A percentile compares a stretch with the other conserved stretches of the same genome.
Conservation (phyloP, 2,797 vertebrate species). For the Mus minutoides region DNA sequence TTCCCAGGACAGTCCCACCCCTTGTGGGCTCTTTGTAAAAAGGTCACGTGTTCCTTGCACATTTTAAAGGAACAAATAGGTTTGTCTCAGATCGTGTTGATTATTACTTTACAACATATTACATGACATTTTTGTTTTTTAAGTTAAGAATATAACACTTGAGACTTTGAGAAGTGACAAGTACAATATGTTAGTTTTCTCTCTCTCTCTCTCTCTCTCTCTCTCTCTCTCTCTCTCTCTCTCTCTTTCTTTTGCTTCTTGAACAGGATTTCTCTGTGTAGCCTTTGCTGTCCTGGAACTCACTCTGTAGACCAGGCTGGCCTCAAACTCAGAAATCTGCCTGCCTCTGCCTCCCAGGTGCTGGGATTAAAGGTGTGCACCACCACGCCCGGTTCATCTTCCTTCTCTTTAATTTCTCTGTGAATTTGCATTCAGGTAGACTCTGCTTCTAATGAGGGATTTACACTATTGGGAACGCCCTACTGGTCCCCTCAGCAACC, state of each 20-base stretch:
- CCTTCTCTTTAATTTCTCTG: not conserved
- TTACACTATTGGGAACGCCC: not conserved
- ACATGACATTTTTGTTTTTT: conserved; percentile 34
- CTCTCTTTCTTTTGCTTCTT: too few species aligned
- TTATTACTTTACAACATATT: not conserved
- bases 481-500: not conserved
- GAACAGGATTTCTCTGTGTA: too few species aligned
- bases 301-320: too few species aligned
- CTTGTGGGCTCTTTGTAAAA: not conserved
- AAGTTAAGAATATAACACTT: not conserved
- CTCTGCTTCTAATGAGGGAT: not conserved
- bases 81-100: not conserved
- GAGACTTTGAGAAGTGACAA: not conserved
- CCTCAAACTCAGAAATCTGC: too few species aligned
- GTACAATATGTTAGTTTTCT: not conserved
- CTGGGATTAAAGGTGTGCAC: too few species aligned
- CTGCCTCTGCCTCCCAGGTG: too few species aligned
- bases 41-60: not conserved
- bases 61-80: not conserved
- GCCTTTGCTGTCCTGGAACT: too few species aligned
- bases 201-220: too few species aligned
- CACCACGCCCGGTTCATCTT: not conserved
- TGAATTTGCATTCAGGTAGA: not conserved
- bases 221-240: too few species aligned
- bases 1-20: not conserved